These are phyloP conservation scores for Ameiurus melas DNA, from an alignment of 2,113 vertebrate genomes.

Conservation along the genomic window DNA sequence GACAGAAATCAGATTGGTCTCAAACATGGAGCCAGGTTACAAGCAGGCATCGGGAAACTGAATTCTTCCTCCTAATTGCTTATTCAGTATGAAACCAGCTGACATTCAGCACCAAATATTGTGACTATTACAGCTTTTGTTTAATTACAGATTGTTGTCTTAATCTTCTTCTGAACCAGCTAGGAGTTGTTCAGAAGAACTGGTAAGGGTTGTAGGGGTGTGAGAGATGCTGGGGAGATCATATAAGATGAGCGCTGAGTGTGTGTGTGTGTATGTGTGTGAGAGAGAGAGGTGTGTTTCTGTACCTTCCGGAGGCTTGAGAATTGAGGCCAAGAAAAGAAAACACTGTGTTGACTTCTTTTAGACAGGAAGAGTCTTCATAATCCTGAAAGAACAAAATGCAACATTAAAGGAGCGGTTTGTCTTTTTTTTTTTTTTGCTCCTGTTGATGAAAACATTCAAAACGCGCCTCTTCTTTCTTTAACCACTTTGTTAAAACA, in stretches of 20 bases:
- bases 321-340: constrained; percentile 86
- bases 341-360: constrained; percentile 91
- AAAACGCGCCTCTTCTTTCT: neutral
- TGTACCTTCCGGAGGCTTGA: constrained; percentile 77
- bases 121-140: neutral
- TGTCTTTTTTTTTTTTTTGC: neutral
- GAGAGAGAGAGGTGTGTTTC: neutral
- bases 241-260: neutral
- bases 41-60: constrained; percentile 1
- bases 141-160: neutral
- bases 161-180: neutral
- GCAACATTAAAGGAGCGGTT: neutral
- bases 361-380: constrained; percentile 96
- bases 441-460: neutral
- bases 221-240: neutral
- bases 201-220: no score
- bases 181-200: no score
- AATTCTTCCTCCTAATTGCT: constrained; percentile 8
- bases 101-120: neutral
- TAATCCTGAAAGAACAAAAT: constrained; percentile 81
- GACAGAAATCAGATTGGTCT: constrained; percentile 19
- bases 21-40: neutral
- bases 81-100: neutral
- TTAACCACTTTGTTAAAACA: neutral
- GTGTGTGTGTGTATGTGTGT: no score